Percentiles rank a stretch among this genome's conserved stretches.
phyloP scores from a whole-genome alignment of 1,140 invertebrate species.

The Fopius arisanus region DNA sequence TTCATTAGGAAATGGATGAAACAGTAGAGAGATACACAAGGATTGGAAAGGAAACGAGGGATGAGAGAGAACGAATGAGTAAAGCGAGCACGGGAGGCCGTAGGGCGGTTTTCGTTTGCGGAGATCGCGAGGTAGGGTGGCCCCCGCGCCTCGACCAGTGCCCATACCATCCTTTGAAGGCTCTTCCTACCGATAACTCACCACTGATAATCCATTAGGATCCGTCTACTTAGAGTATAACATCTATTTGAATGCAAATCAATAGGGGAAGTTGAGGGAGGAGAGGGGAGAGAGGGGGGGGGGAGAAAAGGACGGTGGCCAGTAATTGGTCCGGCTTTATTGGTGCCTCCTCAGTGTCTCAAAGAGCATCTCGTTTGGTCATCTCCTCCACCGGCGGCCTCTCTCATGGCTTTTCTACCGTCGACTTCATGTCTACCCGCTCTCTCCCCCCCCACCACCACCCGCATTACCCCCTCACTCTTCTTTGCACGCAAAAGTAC shows the following conservation, averaged over 20 bases:
- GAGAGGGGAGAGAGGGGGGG: constrained; percentile 59
- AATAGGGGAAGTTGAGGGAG: constrained; percentile 63
- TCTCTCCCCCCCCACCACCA: constrained; percentile 22
- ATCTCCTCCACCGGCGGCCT: constrained; percentile 50
- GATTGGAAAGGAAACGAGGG: constrained; percentile 50
- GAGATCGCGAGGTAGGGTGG: constrained; percentile 25
- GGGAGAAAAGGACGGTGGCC: constrained; percentile 57
- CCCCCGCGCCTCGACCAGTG: background rate
- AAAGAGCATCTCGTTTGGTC: constrained; percentile 66
- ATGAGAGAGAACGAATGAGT: constrained; percentile 5
- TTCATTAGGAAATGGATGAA: constrained; percentile 66
- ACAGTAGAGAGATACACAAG: constrained; percentile 58
- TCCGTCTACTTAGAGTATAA: constrained; percentile 66
- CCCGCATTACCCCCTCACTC: constrained; percentile 14
- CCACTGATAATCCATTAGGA: constrained; percentile 67
- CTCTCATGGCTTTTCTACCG: constrained; percentile 19
- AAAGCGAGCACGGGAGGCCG: constrained; percentile 1
- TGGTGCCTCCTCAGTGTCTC: constrained; percentile 64
- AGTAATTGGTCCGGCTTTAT: constrained; percentile 66
- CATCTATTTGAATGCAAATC: constrained; percentile 67
- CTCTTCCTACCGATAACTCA: constrained; percentile 57
- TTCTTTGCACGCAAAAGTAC: constrained; percentile 27
- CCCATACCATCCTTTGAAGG: constrained; percentile 57
- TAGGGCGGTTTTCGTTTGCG: constrained; percentile 31
- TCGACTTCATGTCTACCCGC: constrained; percentile 20